These are phyloP conservation scores for Clarias magur DNA, from an alignment of 2,113 vertebrate species.

Conservation along the genomic window DNA sequence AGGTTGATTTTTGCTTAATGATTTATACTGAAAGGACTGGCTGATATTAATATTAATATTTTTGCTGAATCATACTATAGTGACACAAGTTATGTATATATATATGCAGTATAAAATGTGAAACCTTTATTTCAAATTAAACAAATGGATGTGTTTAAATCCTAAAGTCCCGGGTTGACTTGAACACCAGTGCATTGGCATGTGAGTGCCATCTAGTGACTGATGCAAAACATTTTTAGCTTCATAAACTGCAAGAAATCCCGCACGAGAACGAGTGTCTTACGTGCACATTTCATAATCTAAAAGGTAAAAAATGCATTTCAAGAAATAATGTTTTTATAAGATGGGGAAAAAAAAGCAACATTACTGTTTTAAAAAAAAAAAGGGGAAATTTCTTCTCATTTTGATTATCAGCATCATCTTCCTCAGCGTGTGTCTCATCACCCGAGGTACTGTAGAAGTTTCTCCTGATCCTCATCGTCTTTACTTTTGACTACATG, in stretches of 20 bases:
- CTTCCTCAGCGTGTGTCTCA: not conserved
- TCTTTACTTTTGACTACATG: not conserved
- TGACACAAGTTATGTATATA: not conserved
- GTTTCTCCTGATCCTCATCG: not conserved
- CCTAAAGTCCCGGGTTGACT: too few relatives aligned
- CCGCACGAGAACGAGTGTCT: not conserved
- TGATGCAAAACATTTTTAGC: not conserved
- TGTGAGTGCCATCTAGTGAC: not conserved
- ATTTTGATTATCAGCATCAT: not conserved
- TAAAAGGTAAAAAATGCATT: not conserved
- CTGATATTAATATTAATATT: not conserved
- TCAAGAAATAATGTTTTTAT: not conserved
- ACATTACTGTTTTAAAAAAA: not conserved
- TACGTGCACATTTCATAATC: not conserved
- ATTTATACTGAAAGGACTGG: not conserved
- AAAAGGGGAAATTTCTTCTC: not conserved
- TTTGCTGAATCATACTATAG: not conserved
- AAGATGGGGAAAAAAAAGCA: not conserved
- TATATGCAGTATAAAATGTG: not conserved
- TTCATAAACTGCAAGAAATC: not conserved
- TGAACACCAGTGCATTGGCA: not conserved
- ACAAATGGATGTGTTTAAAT: not conserved
- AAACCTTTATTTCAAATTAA: not conserved
- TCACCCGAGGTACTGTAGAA: not conserved
- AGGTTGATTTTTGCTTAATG: not conserved